Base-by-base conservation (phyloP, 2,888 invertebrate genomes). In the Syritta pipiens region DNA sequence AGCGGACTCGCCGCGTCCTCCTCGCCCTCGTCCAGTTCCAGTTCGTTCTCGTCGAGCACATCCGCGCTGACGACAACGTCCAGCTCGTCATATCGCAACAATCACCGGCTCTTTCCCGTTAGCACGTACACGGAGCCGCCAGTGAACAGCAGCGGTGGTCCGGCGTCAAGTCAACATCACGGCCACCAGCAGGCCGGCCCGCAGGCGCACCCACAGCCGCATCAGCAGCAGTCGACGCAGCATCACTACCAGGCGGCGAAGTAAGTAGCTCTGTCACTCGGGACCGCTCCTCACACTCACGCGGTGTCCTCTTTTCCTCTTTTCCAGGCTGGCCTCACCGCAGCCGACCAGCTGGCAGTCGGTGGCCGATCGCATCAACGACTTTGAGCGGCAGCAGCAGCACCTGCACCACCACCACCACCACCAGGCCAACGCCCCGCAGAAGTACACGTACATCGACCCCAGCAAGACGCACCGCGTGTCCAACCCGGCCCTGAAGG, bases 401-500 rank as follows among this genome's bases (percentile, higher is more conserved):
- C 84, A 82, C 55, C 32, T 82, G 42, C 76, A 71, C 60, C 60
- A 81, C 35, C 82, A 83, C 32, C 81, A 75, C 88, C 90, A 35
- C 85, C 89, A 55, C 85, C 81, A 81, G 32, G 32, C 57, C 12
- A 72, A 75, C 14, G 81, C 76, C 10, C 42, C 82, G 81, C 91
- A 87, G 83, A 91, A 92, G 82, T 93, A 93, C 85, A 91, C 93
- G 2, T 94, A 93, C 85, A 88, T 94, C 81, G 94, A 94, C 84
- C 93, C 94, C 1, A 93, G 93, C 51, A 94, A 94, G 86, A 92
- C 92, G 72, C 93, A 93, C 85, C 91, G 93, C 79, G 91, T 94
- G 26, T 92, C 94, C 22, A 93, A 93, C 86, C 91, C 94, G 5
- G 93, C 95, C 0, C 87, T 95, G 24, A 95, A 95, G 87, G 94